Base-by-base conservation (phyloP, 1,140 invertebrate species). In the Heliconius eleuchia region DNA sequence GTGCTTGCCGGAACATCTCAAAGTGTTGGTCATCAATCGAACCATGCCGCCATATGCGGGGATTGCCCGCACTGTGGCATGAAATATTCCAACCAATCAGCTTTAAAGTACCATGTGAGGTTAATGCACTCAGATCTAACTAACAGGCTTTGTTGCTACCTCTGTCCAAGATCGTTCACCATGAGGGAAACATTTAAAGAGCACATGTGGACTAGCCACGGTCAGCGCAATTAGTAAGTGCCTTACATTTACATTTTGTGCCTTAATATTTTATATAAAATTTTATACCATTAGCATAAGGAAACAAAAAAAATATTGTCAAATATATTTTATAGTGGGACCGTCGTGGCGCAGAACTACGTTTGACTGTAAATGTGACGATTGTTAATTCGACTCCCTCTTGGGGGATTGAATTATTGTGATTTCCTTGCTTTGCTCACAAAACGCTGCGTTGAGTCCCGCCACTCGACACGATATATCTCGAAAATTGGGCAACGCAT, bases 11-110 rank as follows among this genome's bases (percentile, higher is more conserved):
- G 91, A 37, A 89, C 93, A 27, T 94, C 91, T 37, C 91, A 92
- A 82, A 84, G n/a, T 27, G 71, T 78, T 52, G 88, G 89, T 85
- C 95, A 86, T 80, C 92, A 93, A 74, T 91, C 92, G 4, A 95
- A 96, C 79, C 95, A 96, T 85, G 95, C 95, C 52, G 95, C 95
- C 6, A 96, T 96, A 23, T 96, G 95, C 83, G 95, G 95, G 1
- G 95, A 96, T 82, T 96, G 96, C 87, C 96, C 96, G 13, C 96
- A 96, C 88, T 96, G 96, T 83, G 96, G 96, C 74, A 95, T 96
- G 92, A 95, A 95, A 78, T 96, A 96, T 90, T 95, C 95, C 34
- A 96, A 96, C 88, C 96, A 96, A 86, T 96, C 96, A 19, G 96
- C 96, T 39, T 90, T 96, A 52, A 96, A 96, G 87, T 96, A 96